These are phyloP conservation scores for Pharmacophagus antenor DNA, from an alignment of 2,888 invertebrate genomes.

Conservation along the genomic window DNA sequence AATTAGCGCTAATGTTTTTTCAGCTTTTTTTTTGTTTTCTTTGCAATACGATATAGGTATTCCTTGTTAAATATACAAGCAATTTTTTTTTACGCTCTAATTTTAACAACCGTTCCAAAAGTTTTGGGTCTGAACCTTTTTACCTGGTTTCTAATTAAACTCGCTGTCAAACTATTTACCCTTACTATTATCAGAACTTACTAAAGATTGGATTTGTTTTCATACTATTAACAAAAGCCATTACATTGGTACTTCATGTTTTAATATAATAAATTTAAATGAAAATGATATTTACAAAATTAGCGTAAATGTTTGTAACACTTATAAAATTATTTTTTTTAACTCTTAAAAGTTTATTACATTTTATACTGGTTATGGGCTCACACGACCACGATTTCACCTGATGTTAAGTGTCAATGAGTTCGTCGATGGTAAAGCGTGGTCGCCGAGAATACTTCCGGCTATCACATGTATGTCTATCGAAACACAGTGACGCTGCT, in stretches of 20 bases:
- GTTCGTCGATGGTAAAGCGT: no score
- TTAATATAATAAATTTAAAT: background rate
- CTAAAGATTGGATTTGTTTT: conserved; percentile 1
- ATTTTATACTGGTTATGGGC: no score
- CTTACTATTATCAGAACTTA: conserved; percentile 1
- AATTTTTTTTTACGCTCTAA: conserved; percentile 1
- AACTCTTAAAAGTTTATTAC: no score
- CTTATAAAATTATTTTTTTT: no score
- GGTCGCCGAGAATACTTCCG: no score
- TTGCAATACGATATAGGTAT: conserved; percentile 29
- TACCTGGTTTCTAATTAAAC: conserved; percentile 20
- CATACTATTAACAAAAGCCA: background rate
- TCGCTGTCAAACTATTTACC: conserved; percentile 8
- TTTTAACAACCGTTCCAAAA: conserved; percentile 5
- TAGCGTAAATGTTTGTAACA: background rate
- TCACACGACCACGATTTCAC: no score
- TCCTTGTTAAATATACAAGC: conserved; percentile 12
- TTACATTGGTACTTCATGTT: background rate
- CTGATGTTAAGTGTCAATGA: no score
- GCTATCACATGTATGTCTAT: no score
- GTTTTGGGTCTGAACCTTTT: conserved; percentile 10
- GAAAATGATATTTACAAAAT: background rate
- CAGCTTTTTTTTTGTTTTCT: conserved; percentile 32
- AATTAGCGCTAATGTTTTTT: conserved; percentile 42
- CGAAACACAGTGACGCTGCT: no score